phyloP scores from a whole-genome alignment of 2,797 vertebrate genomes.

The Danio jaintianensis region DNA sequence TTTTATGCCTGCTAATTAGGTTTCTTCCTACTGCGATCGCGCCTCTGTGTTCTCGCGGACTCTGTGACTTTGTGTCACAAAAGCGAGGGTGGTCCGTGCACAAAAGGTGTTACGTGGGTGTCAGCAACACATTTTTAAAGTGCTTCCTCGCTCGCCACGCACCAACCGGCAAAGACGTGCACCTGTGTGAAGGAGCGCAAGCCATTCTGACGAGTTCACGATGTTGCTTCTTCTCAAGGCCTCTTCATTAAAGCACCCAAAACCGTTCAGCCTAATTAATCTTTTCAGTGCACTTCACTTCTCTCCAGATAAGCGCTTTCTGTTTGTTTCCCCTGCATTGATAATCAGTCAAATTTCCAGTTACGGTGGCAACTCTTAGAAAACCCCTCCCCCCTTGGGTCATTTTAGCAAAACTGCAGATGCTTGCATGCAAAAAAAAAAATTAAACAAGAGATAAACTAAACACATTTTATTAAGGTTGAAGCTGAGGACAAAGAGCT shows the following conservation, averaged over 20 bases:
- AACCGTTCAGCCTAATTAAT: slow-evolving; percentile 56
- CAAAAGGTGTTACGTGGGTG: slow-evolving; percentile 18
- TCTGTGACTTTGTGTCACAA: not conserved
- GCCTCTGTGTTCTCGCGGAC: not conserved
- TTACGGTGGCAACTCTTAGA: slow-evolving; percentile 8
- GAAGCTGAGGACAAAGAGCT: slow-evolving; percentile 36
- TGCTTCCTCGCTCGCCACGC: not conserved
- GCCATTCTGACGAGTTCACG: not conserved
- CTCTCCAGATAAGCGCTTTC: slow-evolving; percentile 46
- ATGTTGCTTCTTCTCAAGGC: slow-evolving; percentile 22
- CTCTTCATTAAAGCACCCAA: slow-evolving; percentile 55
- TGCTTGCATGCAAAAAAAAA: slow-evolving; percentile 31
- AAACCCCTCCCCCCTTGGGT: slow-evolving; percentile 21
- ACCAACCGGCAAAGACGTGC: slow-evolving; percentile 22
- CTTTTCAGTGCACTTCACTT: slow-evolving; percentile 55
- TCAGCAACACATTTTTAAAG: slow-evolving; percentile 4
- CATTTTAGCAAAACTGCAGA: slow-evolving; percentile 44
- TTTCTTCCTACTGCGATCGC: not conserved
- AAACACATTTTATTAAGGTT: slow-evolving; percentile 41
- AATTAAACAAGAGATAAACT: slow-evolving; percentile 36
- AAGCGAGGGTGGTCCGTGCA: slow-evolving; percentile 1
- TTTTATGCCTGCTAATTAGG: slow-evolving; percentile 29
- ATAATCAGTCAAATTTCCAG: slow-evolving; percentile 47
- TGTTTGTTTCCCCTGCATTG: slow-evolving; percentile 35
- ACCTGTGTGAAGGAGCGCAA: slow-evolving; percentile 31